These are phyloP conservation scores for Lasioglossum calceatum DNA, from an alignment of 2,888 invertebrate species.

Conservation along the genomic window DNA sequence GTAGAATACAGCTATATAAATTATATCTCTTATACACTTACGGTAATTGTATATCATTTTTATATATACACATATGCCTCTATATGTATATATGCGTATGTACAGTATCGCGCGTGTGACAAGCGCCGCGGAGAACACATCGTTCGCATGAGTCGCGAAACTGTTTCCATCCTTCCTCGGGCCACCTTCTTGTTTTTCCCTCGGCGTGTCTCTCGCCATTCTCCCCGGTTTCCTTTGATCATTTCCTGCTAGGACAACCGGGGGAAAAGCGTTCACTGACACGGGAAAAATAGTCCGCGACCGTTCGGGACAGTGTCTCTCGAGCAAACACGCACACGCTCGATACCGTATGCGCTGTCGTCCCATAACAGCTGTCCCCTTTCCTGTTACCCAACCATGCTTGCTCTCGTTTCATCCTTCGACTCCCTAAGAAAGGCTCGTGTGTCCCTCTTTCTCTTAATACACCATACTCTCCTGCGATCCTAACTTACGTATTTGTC, in stretches of 20 bases:
- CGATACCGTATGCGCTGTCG: conserved; percentile 55
- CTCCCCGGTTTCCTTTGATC: background rate
- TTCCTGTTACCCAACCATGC: conserved; percentile 27
- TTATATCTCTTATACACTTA: conserved; percentile 72
- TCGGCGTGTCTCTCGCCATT: background rate
- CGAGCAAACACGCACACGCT: background rate
- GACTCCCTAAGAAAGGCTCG: conserved; percentile 20
- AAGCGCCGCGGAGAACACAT: background rate
- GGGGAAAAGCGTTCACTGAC: conserved; percentile 11
- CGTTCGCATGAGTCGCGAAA: background rate
- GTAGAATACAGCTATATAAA: conserved; percentile 74
- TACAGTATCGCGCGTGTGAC: conserved; percentile 31
- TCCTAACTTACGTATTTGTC: conserved; percentile 38
- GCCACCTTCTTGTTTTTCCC: background rate
- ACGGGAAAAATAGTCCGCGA: conserved; percentile 20
- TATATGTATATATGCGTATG: conserved; percentile 63
- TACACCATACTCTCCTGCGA: background rate
- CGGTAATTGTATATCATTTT: conserved; percentile 67
- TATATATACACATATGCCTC: conserved; percentile 62
- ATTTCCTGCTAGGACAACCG: no score
- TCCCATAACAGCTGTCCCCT: conserved; percentile 44
- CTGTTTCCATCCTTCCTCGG: conserved; percentile 3
- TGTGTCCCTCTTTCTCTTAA: background rate
- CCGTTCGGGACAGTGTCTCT: background rate
- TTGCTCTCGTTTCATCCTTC: conserved; percentile 49